Conservation (phyloP, 2,113 vertebrate genomes). For the Platichthys stellatus region DNA sequence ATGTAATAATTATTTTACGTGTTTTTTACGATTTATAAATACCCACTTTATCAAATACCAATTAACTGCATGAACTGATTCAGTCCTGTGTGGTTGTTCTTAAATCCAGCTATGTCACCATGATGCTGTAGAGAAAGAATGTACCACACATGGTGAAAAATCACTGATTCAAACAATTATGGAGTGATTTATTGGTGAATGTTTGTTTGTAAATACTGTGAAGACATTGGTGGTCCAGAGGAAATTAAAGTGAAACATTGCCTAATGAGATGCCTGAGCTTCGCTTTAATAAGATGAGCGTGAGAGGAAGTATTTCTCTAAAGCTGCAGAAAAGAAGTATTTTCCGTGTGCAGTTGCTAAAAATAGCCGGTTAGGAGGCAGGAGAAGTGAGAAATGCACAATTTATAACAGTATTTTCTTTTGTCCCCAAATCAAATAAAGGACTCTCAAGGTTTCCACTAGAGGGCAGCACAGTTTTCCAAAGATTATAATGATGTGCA, state of each 20-base stretch:
- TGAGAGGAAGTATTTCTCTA: conserved; percentile 2
- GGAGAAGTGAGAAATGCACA: too few relatives aligned
- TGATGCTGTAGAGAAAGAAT: conserved; percentile 7
- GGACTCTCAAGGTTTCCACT: conserved; percentile 10
- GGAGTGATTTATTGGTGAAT: conserved; percentile 4
- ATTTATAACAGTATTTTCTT: too few relatives aligned
- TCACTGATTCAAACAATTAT: not conserved
- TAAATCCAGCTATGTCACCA: conserved; percentile 24
- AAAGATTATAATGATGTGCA: not conserved
- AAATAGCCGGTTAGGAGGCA: too few relatives aligned
- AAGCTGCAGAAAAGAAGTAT: too few relatives aligned
- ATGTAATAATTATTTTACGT: not conserved
- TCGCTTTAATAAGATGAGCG: conserved; percentile 41
- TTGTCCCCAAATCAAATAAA: conserved; percentile 1
- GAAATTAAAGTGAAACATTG: conserved; percentile 69
- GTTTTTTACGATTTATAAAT: not conserved
- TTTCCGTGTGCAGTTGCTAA: too few relatives aligned
- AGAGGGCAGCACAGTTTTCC: conserved; percentile 51
- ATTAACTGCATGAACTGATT: too few relatives aligned
- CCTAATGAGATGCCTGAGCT: conserved; percentile 31
- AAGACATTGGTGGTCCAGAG: conserved; percentile 51
- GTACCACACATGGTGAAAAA: conserved; percentile 5
- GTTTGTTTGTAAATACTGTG: conserved; percentile 51
- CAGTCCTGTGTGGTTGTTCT: not conserved
- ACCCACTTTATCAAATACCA: not conserved